Base-by-base conservation (phyloP, 2,113 vertebrate genomes). In the Coregonus clupeaformis region DNA sequence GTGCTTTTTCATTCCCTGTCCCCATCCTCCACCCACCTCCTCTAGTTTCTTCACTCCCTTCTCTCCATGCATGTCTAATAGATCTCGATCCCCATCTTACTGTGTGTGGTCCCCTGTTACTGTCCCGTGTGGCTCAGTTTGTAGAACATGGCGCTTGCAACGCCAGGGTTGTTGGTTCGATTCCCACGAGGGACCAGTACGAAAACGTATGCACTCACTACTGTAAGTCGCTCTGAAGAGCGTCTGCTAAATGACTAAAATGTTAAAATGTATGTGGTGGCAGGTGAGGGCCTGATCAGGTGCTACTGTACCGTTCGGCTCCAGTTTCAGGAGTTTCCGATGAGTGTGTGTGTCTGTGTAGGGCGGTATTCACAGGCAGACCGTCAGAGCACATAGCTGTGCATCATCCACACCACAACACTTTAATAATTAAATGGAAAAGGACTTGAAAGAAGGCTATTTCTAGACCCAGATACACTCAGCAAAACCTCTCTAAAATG, bases 281-380 rank as follows among this genome's bases (percentile, higher is more conserved):
- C 86, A 73, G 75, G 69, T 86, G 72, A 62, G 20, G 55, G 1
- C 66, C 55, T 16, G 52, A 27, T 73, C 80, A 80, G 84, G 68
- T 70, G 79, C 78, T 7, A 64, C 45, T 49, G 57, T 60, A 36
- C 49, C 20, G 27, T 11, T 24, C 14, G 27, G 76, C 69, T 92
- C 81, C n/a, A 69, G 66, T 90, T 85, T 83, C 89, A 47, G 80
- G 77, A 85, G 87, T 81, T 85, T 84, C 85, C 70, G 49, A 78
- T 68, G 68, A 78, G 74, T 77, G 74, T 71, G 75, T 49, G 73
- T 73, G 62, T 22, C 68, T 71, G 79, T 68, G 75, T 65, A 69
- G 11, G 3, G 14, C 18, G 14, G 42, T 16, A 68, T 78, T 82
- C 79, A 72, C 68, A 74, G 29, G 75, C 73, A 3, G 25, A 63